A percentile compares a stretch with the other conserved stretches of the same genome.
phyloP scores from a whole-genome alignment of 1,140 invertebrate genomes.

The Diorhabda elongata region DNA sequence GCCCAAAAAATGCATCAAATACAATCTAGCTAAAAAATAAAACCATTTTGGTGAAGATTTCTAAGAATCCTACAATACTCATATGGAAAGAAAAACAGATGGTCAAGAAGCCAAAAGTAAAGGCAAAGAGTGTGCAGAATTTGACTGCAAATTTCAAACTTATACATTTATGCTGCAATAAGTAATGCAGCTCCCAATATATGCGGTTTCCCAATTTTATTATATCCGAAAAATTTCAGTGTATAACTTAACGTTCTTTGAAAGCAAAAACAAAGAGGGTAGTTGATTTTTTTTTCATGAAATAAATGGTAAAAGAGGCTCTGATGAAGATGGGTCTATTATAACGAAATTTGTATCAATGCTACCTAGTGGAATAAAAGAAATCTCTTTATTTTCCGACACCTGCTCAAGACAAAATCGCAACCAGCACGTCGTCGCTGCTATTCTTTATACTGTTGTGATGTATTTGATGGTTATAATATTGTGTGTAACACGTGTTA shows the following conservation, averaged over 20 bases:
- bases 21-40: too few relatives aligned
- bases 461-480: not conserved
- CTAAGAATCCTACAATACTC: too few relatives aligned
- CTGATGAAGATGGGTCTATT: not conserved
- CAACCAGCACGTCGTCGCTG: not conserved
- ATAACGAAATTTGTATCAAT: not conserved
- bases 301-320: not conserved
- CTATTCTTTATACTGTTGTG: not conserved
- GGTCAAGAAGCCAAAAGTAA: too few relatives aligned
- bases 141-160: not conserved
- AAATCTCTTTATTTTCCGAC: not conserved
- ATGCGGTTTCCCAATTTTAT: not conserved
- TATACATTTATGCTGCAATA: not conserved
- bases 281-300: not conserved
- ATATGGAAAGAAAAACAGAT: too few relatives aligned
- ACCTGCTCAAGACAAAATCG: not conserved
- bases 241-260: not conserved
- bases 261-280: not conserved
- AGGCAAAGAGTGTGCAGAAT: too few relatives aligned
- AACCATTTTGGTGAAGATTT: too few relatives aligned
- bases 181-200: not conserved
- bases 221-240: not conserved
- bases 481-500: too few relatives aligned
- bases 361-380: not conserved
- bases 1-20: too few relatives aligned